Conservation (phyloP, 2,888 invertebrate species). For the Apamea monoglypha region DNA sequence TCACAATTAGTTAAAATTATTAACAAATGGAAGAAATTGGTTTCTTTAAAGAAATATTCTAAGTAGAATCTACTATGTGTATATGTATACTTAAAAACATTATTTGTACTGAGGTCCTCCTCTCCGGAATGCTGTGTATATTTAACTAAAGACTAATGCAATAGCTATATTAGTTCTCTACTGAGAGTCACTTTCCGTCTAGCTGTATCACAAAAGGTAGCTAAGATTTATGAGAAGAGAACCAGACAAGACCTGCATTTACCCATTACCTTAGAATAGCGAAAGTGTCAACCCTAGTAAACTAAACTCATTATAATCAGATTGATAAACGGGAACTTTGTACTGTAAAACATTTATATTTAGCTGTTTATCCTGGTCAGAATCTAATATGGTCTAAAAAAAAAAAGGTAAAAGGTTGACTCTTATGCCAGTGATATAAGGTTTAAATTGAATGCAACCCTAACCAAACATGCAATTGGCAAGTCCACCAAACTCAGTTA, state of each 20-base stretch:
- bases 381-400: too few relatives aligned
- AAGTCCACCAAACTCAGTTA: background rate
- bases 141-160: background rate
- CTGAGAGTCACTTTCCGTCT: background rate
- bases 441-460: background rate
- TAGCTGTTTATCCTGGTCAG: background rate
- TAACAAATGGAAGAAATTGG: too few relatives aligned
- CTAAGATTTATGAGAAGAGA: background rate
- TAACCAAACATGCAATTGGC: background rate
- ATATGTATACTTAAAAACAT: too few relatives aligned
- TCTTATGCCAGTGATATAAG: background rate
- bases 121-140: too few relatives aligned
- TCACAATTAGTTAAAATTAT: too few relatives aligned
- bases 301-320: constrained; percentile 2
- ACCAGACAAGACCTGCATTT: background rate
- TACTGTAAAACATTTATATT: background rate
- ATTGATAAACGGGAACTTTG: background rate
- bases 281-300: background rate
- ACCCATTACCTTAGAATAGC: background rate
- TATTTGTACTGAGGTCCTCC: too few relatives aligned
- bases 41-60: too few relatives aligned
- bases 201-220: background rate
- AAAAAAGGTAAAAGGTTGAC: too few relatives aligned
- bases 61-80: too few relatives aligned
- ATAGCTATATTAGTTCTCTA: background rate